phyloP scores from a whole-genome alignment of 1,140 invertebrate species.

The Heterodera schachtii region DNA sequence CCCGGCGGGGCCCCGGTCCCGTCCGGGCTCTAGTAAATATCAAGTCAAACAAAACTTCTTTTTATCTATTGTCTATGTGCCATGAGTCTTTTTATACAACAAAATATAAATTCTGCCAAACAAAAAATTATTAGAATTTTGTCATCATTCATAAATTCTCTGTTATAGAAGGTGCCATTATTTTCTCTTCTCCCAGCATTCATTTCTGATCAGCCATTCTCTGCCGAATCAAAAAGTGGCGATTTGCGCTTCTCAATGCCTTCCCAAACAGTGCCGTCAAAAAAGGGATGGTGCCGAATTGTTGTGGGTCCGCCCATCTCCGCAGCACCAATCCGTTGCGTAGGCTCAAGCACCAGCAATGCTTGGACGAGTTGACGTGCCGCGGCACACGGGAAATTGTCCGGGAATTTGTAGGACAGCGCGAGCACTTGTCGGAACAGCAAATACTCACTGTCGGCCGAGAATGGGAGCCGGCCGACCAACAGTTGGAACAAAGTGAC shows the following conservation, averaged over 20 bases:
- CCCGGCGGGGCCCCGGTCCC: too few species aligned
- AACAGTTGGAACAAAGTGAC: constrained; percentile 92
- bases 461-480: constrained; percentile 85
- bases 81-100: too few species aligned
- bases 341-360: constrained; percentile 24
- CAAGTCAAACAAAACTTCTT: too few species aligned
- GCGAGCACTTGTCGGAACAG: constrained; percentile 94
- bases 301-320: constrained; percentile 4
- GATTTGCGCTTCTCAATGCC: constrained; percentile 17
- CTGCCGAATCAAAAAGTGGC: constrained; percentile 24
- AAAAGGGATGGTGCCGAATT: constrained; percentile 36
- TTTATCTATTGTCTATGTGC: too few species aligned
- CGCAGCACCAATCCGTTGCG: constrained; percentile 2
- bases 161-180: too few species aligned
- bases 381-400: constrained; percentile 19
- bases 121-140: too few species aligned
- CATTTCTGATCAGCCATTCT: neutral
- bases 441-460: constrained; percentile 85
- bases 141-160: too few species aligned
- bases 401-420: constrained; percentile 27
- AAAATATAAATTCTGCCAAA: too few species aligned
- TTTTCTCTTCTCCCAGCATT: too few species aligned
- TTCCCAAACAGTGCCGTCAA: constrained; percentile 28
- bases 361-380: constrained; percentile 23
- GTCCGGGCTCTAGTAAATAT: too few species aligned